Percentiles rank a stretch among this genome's conserved stretches.
Evolutionary conservation across 2,113 vertebrate genomes (phyloP).

Genomic region (Oceanites oceanicus): DNA sequence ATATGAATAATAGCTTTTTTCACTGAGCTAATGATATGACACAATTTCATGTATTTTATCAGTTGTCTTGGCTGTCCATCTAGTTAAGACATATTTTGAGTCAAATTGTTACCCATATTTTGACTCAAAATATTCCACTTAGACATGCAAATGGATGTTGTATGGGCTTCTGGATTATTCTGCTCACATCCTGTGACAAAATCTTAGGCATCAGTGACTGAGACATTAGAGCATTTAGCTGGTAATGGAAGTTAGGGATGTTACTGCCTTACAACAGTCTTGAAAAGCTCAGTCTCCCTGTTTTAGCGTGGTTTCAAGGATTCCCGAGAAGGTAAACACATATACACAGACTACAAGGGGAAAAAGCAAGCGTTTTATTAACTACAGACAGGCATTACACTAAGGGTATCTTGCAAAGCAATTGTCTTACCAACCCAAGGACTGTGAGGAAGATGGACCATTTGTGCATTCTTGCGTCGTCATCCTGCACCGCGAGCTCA

Average conservation of each 20-base stretch:
- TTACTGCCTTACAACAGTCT: neutral
- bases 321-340: no score
- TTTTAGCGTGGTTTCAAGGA: no score
- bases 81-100: neutral
- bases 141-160: neutral
- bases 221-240: neutral
- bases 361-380: no score
- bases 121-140: neutral
- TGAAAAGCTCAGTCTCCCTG: neutral
- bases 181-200: neutral
- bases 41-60: neutral
- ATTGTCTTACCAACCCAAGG: no score
- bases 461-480: no score
- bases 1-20: neutral
- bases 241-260: neutral
- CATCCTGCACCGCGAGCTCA: no score
- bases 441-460: no score
- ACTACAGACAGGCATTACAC: no score
- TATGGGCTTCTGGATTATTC: neutral
- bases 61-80: neutral
- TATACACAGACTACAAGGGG: no score
- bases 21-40: neutral
- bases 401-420: no score
- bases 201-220: neutral
- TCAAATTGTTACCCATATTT: neutral